Evolutionary conservation across 2,797 vertebrate species (phyloP), one percentile per base, ranked within the genome.

Genomic region (Pristis pectinata): DNA sequence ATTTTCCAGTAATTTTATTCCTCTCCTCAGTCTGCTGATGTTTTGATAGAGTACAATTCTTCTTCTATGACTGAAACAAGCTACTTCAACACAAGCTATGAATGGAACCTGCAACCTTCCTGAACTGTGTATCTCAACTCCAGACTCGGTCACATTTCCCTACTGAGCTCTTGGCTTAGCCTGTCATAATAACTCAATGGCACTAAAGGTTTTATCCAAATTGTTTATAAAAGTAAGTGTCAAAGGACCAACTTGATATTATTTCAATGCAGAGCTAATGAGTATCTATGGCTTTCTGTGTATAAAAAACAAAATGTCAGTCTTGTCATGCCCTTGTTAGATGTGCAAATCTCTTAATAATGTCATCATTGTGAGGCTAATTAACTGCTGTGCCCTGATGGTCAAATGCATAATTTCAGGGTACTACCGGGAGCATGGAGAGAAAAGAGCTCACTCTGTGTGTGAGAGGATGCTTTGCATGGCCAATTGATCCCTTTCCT

Each of bases 401-500:
- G 61, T 91, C 59, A 64, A 61, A 59, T 91, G 87, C 59, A 67
- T 67, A 64, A 64, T 64, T 91, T 67, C 87, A 91, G 59, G 6
- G 61, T 22, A 49, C n/a, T 53, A 8, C 10, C 19, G 56, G 76
- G 34, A 0, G 27, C 82, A 83, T 56, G 9, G 72, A 67, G 91
- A 19, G 82, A 56, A 56, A 59, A 59, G 64, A 91, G 59, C 61
- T 91, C 59, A 41, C n/a, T 64, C 34, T 64, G n/a, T 91, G 83
- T 87, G 61, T 91, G 87, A 91, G 87, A 61, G 61, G 37, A 76
- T 94, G 94, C 94, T 94, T 95, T 77, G 87, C 94, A 94, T 95
- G 94, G 95, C 95, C 94, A 95, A 95, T 94, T 95, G 95, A 94
- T 77, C 94, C 94, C 94, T 79, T 94, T 87, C 95, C 94, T 95